phyloP scores from a whole-genome alignment of 2,888 invertebrate species.

The Deilephila elpenor region DNA sequence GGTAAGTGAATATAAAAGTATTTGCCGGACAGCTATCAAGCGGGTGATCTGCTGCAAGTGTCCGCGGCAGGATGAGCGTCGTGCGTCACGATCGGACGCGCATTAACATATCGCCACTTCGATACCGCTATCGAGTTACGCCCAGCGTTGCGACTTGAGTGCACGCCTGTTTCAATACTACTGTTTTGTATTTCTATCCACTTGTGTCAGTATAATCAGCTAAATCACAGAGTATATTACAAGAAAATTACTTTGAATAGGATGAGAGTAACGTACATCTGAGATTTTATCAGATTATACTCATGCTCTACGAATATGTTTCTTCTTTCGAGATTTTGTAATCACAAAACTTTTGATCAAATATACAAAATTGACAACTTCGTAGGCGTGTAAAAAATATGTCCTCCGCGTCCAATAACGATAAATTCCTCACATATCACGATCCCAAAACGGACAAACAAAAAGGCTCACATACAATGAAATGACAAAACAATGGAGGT shows the following conservation, averaged over 20 bases:
- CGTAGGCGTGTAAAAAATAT: neutral
- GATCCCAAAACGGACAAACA: neutral
- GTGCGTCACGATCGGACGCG: conserved; percentile 82
- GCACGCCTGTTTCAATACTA: conserved; percentile 40
- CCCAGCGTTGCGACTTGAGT: conserved; percentile 43
- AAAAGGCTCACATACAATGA: neutral
- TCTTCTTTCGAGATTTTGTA: too few relatives aligned
- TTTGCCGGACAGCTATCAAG: conserved; percentile 29
- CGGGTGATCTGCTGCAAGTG: conserved; percentile 54
- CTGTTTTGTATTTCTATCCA: conserved; percentile 32
- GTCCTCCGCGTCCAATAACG: neutral
- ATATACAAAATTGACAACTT: neutral
- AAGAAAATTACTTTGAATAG: neutral
- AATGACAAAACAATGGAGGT: conserved; percentile 15
- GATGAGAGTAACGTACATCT: neutral
- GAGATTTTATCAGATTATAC: neutral
- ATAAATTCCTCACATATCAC: neutral
- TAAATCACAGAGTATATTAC: neutral
- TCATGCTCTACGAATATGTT: too few relatives aligned
- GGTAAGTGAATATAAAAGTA: conserved; percentile 30
- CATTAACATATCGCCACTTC: conserved; percentile 80
- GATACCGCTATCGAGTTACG: conserved; percentile 70
- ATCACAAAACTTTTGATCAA: too few relatives aligned
- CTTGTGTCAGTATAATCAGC: neutral
- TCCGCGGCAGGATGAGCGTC: conserved; percentile 71